Conservation (phyloP, 1,140 invertebrate genomes). For the Drosophila parvula region DNA sequence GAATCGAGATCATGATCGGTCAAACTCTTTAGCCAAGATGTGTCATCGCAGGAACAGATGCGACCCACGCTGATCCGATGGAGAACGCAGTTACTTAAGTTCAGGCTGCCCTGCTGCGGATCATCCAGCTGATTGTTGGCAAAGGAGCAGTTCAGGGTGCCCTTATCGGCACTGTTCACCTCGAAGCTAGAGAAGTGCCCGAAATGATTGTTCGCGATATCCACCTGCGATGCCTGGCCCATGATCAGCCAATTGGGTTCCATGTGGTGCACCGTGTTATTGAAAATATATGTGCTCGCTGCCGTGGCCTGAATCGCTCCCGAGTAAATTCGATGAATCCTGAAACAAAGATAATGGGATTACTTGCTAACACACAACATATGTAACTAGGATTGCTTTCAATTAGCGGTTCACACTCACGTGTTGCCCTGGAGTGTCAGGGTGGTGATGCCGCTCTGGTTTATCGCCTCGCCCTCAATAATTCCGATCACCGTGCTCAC, state of each 20-base stretch:
- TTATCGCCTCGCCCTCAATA: slow-evolving; percentile 77
- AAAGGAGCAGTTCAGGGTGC: slow-evolving; percentile 60
- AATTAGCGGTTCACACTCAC: slow-evolving; percentile 39
- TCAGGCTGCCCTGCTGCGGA: slow-evolving; percentile 58
- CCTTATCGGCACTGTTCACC: slow-evolving; percentile 39
- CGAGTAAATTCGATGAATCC: slow-evolving; percentile 66
- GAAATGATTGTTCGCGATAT: slow-evolving; percentile 68
- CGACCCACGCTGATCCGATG: slow-evolving; percentile 47
- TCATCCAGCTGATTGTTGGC: slow-evolving; percentile 63
- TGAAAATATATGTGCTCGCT: slow-evolving; percentile 43
- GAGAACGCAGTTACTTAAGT: slow-evolving; percentile 65
- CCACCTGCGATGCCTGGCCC: slow-evolving; percentile 48
- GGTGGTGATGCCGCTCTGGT: slow-evolving; percentile 69
- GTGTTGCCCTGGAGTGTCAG: slow-evolving; percentile 64
- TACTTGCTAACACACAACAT: background rate
- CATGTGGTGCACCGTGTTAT: slow-evolving; percentile 57
- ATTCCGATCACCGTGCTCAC: slow-evolving; percentile 66
- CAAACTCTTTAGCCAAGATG: slow-evolving; percentile 37
- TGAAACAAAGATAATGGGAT: slow-evolving; percentile 16
- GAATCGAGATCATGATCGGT: slow-evolving; percentile 67
- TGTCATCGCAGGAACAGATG: slow-evolving; percentile 56
- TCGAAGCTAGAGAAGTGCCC: slow-evolving; percentile 54
- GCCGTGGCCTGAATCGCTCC: slow-evolving; percentile 62
- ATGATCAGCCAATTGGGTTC: slow-evolving; percentile 68
- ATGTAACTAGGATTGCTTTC: too few relatives aligned